Evolutionary conservation across 2,113 vertebrate genomes (phyloP).

Genomic region (Potamarius usumacintae): DNA sequence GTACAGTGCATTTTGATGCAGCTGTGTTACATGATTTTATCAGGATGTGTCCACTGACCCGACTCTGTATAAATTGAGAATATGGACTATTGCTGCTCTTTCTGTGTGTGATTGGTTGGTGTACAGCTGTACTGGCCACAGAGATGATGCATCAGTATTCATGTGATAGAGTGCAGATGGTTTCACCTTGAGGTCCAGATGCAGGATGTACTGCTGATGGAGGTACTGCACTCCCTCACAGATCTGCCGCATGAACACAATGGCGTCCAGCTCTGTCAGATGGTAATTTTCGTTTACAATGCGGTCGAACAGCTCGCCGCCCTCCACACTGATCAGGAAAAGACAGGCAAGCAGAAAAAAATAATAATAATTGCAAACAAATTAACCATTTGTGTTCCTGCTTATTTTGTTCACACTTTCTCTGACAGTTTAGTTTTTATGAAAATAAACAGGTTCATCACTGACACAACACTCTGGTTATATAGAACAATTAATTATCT

Average conservation of each 20-base stretch:
- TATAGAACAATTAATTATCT: background rate
- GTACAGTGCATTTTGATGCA: no score
- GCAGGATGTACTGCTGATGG: slow-evolving; percentile 90
- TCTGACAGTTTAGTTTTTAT: no score
- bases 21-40: background rate
- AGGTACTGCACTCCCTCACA: slow-evolving; percentile 85
- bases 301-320: slow-evolving; percentile 86
- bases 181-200: slow-evolving; percentile 85
- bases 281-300: slow-evolving; percentile 83
- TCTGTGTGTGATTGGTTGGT: background rate
- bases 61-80: background rate
- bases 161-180: background rate
- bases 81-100: background rate
- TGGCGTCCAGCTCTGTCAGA: slow-evolving; percentile 83
- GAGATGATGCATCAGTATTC: background rate
- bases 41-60: background rate
- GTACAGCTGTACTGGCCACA: background rate
- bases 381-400: background rate
- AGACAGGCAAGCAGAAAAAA: background rate
- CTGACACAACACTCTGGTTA: no score
- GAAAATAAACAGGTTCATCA: no score
- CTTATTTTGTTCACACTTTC: background rate
- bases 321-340: slow-evolving; percentile 76
- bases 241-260: slow-evolving; percentile 84
- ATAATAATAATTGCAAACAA: background rate